Percentiles rank a stretch among this genome's conserved stretches.
Conservation (phyloP, 2,888 invertebrate genomes). For the Dryomyza anilis region DNA sequence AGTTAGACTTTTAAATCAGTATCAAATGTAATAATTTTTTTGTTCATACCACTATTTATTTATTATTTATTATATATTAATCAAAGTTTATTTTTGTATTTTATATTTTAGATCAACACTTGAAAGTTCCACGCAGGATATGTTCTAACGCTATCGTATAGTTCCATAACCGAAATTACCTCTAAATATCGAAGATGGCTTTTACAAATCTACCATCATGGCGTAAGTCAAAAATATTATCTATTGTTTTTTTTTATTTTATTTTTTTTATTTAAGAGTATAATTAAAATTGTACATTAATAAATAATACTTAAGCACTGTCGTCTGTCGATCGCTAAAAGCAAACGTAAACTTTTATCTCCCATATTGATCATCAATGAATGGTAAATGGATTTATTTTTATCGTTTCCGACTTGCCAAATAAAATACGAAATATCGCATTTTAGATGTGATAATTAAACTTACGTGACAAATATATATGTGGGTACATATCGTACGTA, state of each 20-base stretch:
- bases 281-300: neutral
- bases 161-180: conserved; percentile 6
- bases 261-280: neutral
- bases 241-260: no score
- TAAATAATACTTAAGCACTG: no score
- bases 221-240: neutral
- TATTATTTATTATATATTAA: no score
- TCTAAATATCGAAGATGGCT: conserved; percentile 33
- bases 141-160: neutral
- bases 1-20: no score
- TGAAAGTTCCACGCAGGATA: neutral
- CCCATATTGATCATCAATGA: no score
- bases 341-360: no score
- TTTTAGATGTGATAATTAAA: conserved; percentile 24
- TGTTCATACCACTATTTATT: no score
- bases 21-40: no score
- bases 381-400: neutral
- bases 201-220: no score
- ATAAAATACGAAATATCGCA: neutral
- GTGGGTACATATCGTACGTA: conserved; percentile 32
- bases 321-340: no score
- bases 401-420: neutral
- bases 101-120: no score
- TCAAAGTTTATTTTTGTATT: no score
- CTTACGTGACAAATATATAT: conserved; percentile 31